phyloP scores from a whole-genome alignment of 2,113 vertebrate genomes.

The Meleagris gallopavo region DNA sequence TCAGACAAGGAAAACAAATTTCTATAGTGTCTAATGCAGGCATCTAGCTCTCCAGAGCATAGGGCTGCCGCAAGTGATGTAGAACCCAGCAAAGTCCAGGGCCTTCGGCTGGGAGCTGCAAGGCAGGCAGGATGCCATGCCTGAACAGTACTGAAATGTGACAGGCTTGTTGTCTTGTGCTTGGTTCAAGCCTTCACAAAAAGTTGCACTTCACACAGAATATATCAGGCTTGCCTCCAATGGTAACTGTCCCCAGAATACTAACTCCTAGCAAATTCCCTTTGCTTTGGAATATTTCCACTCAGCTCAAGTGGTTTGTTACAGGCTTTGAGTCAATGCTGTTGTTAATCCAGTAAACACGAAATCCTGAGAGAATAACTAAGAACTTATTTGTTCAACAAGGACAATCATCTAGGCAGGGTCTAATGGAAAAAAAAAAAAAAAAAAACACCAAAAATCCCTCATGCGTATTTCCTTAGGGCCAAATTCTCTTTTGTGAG shows the following conservation, averaged over 20 bases:
- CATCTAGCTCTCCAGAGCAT: background rate
- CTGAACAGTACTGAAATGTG: background rate
- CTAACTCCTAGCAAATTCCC: background rate
- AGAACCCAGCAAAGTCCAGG: background rate
- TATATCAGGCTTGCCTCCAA: background rate
- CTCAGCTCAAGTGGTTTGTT: background rate
- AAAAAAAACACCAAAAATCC: background rate
- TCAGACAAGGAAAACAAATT: background rate
- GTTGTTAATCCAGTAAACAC: background rate
- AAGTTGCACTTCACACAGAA: background rate
- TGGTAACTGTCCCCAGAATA: fast-evolving
- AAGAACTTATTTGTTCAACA: background rate
- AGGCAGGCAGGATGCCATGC: background rate
- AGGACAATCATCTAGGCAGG: background rate
- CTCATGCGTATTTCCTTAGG: constrained; percentile 9
- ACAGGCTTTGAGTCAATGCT: background rate
- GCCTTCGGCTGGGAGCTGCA: background rate
- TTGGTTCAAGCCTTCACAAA: background rate
- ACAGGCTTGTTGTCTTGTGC: fast-evolving
- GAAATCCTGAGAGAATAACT: background rate
- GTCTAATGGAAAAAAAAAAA: background rate
- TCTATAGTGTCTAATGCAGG: background rate
- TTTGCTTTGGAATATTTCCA: background rate
- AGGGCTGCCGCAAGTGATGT: background rate
- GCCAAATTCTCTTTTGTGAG: background rate